phyloP scores from a whole-genome alignment of 2,113 vertebrate species.

The Gorsachius goisagi region DNA sequence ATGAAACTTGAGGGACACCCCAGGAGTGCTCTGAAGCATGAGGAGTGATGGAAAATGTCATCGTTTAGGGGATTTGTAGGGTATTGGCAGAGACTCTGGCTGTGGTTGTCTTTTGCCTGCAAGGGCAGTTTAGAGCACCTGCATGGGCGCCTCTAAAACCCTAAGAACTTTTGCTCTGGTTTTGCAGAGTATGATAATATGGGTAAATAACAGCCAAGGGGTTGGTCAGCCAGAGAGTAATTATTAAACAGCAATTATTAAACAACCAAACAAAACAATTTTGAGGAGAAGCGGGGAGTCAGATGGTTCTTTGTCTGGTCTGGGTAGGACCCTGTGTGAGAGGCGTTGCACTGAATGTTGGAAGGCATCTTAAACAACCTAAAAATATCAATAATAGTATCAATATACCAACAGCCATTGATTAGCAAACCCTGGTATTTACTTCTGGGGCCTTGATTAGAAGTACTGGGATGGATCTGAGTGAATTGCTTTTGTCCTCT shows the following conservation, averaged over 20 bases:
- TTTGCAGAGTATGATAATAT: neutral
- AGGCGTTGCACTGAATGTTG: neutral
- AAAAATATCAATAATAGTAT: neutral
- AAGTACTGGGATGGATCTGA: neutral
- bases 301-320: fast-evolving
- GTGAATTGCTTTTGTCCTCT: neutral
- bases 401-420: neutral
- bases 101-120: neutral
- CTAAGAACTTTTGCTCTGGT: neutral
- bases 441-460: neutral
- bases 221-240: too few species aligned
- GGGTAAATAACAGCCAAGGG: neutral
- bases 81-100: neutral
- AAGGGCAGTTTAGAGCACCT: neutral
- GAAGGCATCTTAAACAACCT: neutral
- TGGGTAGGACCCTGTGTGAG: fast-evolving
- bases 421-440: neutral
- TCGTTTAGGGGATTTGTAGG: neutral
- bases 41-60: neutral
- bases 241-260: too few species aligned
- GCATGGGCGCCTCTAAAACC: neutral
- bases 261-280: neutral
- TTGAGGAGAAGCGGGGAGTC: neutral
- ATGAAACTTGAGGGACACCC: neutral
- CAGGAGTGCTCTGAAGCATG: neutral